These are phyloP conservation scores for Enteromius argenteus DNA, from an alignment of 2,797 vertebrate species.

Conservation along the genomic window DNA sequence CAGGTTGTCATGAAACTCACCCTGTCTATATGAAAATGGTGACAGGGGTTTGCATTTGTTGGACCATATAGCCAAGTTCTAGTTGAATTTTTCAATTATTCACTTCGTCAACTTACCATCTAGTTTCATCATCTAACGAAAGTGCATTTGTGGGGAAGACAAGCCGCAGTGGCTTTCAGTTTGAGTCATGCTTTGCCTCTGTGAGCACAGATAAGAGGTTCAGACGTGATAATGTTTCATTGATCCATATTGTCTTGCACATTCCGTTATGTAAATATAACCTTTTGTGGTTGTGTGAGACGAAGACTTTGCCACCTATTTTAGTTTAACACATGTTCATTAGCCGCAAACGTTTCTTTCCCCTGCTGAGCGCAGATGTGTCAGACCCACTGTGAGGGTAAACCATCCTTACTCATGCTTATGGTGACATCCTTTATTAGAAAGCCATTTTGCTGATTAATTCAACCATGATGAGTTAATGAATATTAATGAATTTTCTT, in stretches of 20 bases:
- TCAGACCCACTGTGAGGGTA: not conserved
- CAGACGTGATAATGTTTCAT: conserved; percentile 30
- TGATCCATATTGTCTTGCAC: conserved; percentile 22
- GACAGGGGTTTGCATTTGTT: not conserved
- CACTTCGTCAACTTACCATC: not conserved
- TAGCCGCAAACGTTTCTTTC: not conserved
- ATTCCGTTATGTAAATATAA: conserved; percentile 22
- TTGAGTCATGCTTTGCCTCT: conserved; percentile 46
- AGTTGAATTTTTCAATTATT: not conserved
- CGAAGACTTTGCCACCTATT: not conserved
- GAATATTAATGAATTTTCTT: not conserved
- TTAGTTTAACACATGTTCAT: not conserved
- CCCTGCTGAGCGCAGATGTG: not conserved
- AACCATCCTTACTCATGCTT: not conserved
- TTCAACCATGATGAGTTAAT: not conserved
- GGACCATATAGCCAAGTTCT: not conserved
- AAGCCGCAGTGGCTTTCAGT: conserved; percentile 41
- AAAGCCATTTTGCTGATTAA: not conserved
- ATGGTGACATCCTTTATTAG: not conserved
- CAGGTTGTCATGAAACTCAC: not conserved
- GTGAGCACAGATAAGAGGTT: conserved; percentile 28
- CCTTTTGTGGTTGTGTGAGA: conserved; percentile 22
- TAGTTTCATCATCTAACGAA: conserved; percentile 15
- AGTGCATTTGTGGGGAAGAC: conserved; percentile 39
- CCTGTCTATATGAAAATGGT: not conserved